These are phyloP conservation scores for Brenthis hecate DNA, from an alignment of 2,888 invertebrate genomes.

Conservation along the genomic window DNA sequence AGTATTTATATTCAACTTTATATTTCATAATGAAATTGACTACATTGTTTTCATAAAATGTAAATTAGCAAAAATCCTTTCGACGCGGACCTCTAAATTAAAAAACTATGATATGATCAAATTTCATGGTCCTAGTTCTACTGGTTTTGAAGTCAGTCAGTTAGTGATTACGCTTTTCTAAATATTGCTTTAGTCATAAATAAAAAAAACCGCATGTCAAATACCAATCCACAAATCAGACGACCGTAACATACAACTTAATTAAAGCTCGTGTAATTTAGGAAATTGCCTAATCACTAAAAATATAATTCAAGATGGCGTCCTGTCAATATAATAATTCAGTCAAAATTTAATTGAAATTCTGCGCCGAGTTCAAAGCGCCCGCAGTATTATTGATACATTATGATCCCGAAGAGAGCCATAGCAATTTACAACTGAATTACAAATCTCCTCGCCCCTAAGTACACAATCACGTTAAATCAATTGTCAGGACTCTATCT, in stretches of 20 bases:
- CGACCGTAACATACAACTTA: conserved; percentile 39
- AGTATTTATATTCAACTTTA: not conserved
- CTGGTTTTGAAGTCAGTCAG: too few species aligned
- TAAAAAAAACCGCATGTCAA: not conserved
- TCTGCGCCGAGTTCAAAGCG: conserved; percentile 63
- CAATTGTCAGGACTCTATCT: conserved; percentile 62
- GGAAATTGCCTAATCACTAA: conserved; percentile 42
- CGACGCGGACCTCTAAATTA: too few species aligned
- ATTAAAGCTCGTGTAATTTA: conserved; percentile 39
- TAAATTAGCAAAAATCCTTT: too few species aligned
- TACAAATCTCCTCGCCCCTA: conserved; percentile 77
- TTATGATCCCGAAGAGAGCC: conserved; percentile 75
- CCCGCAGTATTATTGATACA: conserved; percentile 78
- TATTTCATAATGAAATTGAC: not conserved
- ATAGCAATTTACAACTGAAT: conserved; percentile 80
- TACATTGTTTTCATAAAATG: too few species aligned
- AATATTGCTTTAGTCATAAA: too few species aligned
- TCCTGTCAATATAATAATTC: conserved; percentile 77
- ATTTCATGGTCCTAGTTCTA: too few species aligned
- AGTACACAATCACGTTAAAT: conserved; percentile 78
- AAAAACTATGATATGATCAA: too few species aligned
- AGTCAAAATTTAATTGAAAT: conserved; percentile 80
- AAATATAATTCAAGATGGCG: conserved; percentile 67
- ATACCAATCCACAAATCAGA: conserved; percentile 4
- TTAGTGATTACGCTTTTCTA: too few species aligned